Conservation (phyloP, 2,797 vertebrate genomes). For the Aulostomus chinensis region DNA sequence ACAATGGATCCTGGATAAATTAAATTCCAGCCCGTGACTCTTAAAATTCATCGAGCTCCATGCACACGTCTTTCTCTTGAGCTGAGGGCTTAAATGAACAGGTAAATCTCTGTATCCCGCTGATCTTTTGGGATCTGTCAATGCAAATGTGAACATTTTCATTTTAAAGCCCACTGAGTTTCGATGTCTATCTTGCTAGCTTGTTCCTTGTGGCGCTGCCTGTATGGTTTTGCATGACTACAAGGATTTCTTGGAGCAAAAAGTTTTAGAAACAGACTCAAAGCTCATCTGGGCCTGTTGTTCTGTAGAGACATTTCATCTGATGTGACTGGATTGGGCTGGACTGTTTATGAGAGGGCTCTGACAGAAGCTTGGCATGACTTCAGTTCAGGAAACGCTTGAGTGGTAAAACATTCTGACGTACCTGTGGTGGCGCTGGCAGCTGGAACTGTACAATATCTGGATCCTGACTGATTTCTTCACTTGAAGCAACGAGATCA, state of each 20-base stretch:
- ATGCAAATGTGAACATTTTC: conserved; percentile 18
- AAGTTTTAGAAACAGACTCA: neutral
- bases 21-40: too few species aligned
- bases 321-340: too few species aligned
- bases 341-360: too few species aligned
- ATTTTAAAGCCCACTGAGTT: conserved; percentile 20
- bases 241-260: neutral
- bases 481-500: too few species aligned
- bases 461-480: too few species aligned
- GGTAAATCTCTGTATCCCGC: conserved; percentile 9
- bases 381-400: too few species aligned
- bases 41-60: conserved; percentile 5
- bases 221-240: neutral
- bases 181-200: conserved; percentile 19
- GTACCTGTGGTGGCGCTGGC: too few species aligned
- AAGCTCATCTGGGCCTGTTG: neutral
- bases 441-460: too few species aligned
- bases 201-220: conserved; percentile 14
- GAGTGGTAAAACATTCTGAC: too few species aligned
- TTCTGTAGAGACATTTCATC: neutral
- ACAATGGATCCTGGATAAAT: too few species aligned
- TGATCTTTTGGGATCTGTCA: conserved; percentile 39
- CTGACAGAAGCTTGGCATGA: too few species aligned
- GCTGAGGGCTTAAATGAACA: conserved; percentile 8
- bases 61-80: conserved; percentile 13